Percentiles rank a stretch among this genome's conserved stretches.
Evolutionary conservation across 2,888 invertebrate species (phyloP).

Genomic region (Drosophila antonietae): DNA sequence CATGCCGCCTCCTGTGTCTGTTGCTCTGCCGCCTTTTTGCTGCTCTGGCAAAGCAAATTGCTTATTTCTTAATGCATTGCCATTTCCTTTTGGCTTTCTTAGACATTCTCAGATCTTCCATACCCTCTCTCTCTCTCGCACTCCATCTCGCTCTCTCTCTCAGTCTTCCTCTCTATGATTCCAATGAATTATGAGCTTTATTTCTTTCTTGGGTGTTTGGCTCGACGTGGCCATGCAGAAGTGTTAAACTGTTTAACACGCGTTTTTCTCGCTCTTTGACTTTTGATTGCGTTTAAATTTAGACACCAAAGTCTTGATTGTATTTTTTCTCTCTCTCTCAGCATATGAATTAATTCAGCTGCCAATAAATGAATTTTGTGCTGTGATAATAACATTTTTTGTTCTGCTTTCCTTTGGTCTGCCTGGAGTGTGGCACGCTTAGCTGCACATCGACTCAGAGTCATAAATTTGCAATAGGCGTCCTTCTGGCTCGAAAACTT

Average conservation of each 20-base stretch:
- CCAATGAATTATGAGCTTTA: slow-evolving; percentile 70
- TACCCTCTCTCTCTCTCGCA: slow-evolving; percentile 5
- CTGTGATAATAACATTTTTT: slow-evolving; percentile 12
- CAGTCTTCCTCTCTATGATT: neutral
- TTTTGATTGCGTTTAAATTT: slow-evolving; percentile 37
- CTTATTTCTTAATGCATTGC: slow-evolving; percentile 77
- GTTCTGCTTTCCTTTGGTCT: neutral
- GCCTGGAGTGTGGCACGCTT: slow-evolving; percentile 58
- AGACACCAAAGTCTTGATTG: neutral
- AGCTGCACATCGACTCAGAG: slow-evolving; percentile 74
- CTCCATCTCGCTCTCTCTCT: slow-evolving; percentile 7
- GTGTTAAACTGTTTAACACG: slow-evolving; percentile 80
- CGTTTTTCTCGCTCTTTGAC: slow-evolving; percentile 49
- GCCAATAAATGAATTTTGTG: slow-evolving; percentile 46
- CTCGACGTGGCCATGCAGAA: slow-evolving; percentile 71
- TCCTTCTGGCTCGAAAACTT: slow-evolving; percentile 68
- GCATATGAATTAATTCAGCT: slow-evolving; percentile 20
- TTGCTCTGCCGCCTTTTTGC: slow-evolving; percentile 45
- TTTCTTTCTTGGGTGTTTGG: slow-evolving; percentile 48
- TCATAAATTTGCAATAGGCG: slow-evolving; percentile 76
- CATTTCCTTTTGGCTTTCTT: slow-evolving; percentile 76
- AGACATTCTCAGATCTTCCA: slow-evolving; percentile 49
- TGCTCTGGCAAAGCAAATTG: slow-evolving; percentile 63
- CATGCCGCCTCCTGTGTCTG: neutral
- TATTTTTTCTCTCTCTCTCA: neutral